Percentiles rank a stretch among this genome's conserved stretches.
These are phyloP conservation scores for Pristionchus japonicus DNA, from an alignment of 2,888 invertebrate species.

Conservation along the genomic window DNA sequence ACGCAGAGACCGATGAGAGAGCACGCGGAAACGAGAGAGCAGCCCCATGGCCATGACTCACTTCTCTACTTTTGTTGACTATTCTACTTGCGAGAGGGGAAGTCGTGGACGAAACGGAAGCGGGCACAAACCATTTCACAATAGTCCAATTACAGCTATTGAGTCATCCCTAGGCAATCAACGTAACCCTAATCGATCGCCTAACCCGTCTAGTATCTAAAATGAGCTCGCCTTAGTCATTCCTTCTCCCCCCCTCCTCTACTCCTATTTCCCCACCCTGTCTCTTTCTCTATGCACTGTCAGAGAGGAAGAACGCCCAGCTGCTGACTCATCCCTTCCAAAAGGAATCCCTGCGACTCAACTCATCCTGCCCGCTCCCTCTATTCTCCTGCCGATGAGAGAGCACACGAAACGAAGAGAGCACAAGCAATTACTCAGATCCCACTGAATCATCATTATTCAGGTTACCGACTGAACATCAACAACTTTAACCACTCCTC, in stretches of 20 bases:
- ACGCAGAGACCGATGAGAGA: neutral
- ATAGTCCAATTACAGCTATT: neutral
- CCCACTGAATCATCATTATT: neutral
- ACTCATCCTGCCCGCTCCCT: too few species aligned
- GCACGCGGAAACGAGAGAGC: constrained; percentile 9
- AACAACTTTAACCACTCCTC: neutral
- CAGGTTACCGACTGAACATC: neutral
- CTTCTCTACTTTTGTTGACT: neutral
- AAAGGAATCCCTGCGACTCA: neutral
- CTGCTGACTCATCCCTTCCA: neutral
- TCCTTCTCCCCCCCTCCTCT: neutral
- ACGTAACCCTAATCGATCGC: neutral
- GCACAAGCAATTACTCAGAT: too few species aligned
- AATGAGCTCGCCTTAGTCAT: neutral
- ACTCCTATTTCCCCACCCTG: neutral
- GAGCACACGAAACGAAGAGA: too few species aligned
- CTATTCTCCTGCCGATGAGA: too few species aligned
- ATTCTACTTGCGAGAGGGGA: neutral
- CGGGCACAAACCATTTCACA: neutral
- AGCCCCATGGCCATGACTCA: neutral
- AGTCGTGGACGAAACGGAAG: neutral
- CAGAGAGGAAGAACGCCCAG: neutral
- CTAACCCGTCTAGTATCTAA: neutral
- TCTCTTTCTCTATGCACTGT: neutral
- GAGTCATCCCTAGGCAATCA: neutral